phyloP scores from a whole-genome alignment of 2,888 invertebrate species.

The Julus scandinavius region DNA sequence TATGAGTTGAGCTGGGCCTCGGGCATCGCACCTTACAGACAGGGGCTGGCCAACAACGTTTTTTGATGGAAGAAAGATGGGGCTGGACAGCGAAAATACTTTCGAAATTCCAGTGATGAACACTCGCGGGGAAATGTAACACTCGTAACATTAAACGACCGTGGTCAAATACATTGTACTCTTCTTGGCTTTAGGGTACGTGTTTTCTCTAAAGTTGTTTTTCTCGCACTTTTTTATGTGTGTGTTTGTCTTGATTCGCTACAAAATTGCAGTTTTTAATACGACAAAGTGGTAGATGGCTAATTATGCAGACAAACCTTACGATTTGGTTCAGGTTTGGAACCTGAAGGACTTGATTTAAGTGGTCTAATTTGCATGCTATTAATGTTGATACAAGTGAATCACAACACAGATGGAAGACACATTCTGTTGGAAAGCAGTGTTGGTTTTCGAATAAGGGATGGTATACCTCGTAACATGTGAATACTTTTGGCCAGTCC shows the following conservation, averaged over 20 bases:
- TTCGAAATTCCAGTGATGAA: background rate
- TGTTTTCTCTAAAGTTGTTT: background rate
- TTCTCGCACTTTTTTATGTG: background rate
- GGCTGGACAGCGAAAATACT: constrained; percentile 36
- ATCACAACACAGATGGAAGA: too few relatives aligned
- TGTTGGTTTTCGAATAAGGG: too few relatives aligned
- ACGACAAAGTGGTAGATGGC: background rate
- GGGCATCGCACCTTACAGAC: constrained; percentile 35
- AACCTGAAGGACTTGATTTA: too few relatives aligned
- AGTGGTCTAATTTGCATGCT: too few relatives aligned
- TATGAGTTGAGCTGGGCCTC: constrained; percentile 33
- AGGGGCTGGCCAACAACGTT: constrained; percentile 19
- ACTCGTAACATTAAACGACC: constrained; percentile 25
- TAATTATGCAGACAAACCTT: background rate
- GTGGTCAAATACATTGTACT: background rate
- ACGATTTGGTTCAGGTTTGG: background rate
- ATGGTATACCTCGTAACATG: too few relatives aligned
- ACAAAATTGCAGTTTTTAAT: background rate
- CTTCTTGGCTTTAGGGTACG: background rate
- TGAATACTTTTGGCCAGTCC: too few relatives aligned
- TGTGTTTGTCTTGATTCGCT: background rate
- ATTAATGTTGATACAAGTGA: too few relatives aligned
- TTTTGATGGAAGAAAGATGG: constrained; percentile 15
- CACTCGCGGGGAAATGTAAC: constrained; percentile 22
- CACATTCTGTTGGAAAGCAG: too few relatives aligned